Base-by-base conservation (phyloP, 2,113 vertebrate species). In the Rhabdomys dilectus region DNA sequence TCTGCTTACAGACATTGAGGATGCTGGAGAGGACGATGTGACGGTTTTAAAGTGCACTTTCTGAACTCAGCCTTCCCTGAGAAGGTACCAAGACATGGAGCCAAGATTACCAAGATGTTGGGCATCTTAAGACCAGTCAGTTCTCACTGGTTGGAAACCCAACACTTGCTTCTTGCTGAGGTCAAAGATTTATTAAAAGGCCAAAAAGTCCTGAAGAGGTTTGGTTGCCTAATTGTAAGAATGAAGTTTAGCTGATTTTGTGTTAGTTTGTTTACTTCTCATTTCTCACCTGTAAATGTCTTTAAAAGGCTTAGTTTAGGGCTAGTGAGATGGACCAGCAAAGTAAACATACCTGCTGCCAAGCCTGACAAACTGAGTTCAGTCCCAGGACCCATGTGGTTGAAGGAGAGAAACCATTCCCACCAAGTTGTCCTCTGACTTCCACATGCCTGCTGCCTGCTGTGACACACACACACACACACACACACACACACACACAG, bases 201-300 rank as follows among this genome's bases (percentile, higher is more conserved):
- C 26, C 82, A 93, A 77, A 48, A n/a, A 58, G 9, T 29, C 4
- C 42, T 90, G 22, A n/a, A 94, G 42, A 72, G 16, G 21, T 12
- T 92, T 36, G 4, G 5, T 72, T 56, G n/a, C 31, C 56, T 89
- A 51, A 86, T 95, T 81, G 15, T 68, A 86, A 76, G 48, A 88
- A 7, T 17, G 77, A 80, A 10, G 66, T 42, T 89, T 53, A 15
- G 56, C 45, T 62, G 45, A 11, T 7, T 12, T 48, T 13, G 31
- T 36, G 36, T 60, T 15, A 15, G 36, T 36, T 66, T 88, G 68
- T 5, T 53, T 89, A 89, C 88, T 62, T 91, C 6, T 93, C 93
- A 82, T 94, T 93, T 95, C 66, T 97, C 29, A 87, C 92, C 90
- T 97, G 80, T 75, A 96, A 96, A 53, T 13, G 31, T 97, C 91